Evolutionary conservation across 2,113 vertebrate genomes (phyloP), one percentile per base, ranked within the genome.

Genomic region (Ibidorhyncha struthersii): DNA sequence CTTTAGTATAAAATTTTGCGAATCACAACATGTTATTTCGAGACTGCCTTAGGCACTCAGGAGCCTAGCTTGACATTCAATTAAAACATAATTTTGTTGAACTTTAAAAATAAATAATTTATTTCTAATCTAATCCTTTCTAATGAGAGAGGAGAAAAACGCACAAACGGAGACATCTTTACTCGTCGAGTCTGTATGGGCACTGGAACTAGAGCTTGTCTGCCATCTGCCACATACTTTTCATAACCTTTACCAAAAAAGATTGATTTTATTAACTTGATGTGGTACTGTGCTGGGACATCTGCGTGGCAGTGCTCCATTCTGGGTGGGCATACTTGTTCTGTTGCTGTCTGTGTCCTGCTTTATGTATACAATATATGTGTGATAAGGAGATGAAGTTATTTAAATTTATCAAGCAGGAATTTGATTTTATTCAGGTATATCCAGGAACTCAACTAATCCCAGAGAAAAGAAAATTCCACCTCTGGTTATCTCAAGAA

Each of bases 251-350:
- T 45, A 32, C 71, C 56, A 49, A 62, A n/a, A n/a, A 34, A 36
- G 15, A 58, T 3, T 29, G 45, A 9, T 22, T 27, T 26, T 5
- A 5, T 58, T 8, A 30, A 8, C 1, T 20, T 36, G 30, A 13
- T 25, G n/a, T 13, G 23, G 38, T 12, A 9, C 36, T 76, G 32
- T 27, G 62, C 74, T 58, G 67, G 41, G 56, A 16, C 30, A 30
- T 13, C 4, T 18, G 27, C 1, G 3, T 2, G 10, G 20, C 41
- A 65, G 53, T 26, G 32, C 40, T 61, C 26, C 2, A 0, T 8
- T 14, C 53, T 86, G 32, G n/a, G 22, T 43, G 21, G 19, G 14
- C 38, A 6, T 4, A 43, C 45, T 4, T 6, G 3, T 4, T 30
- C 5, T 10, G 23, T 14, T 62, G 30, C 26, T 16, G 47, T 2